Percentiles rank a stretch among this genome's conserved stretches.
Conservation (phyloP, 2,797 vertebrate genomes). For the Muraenolepis orangiensis region DNA sequence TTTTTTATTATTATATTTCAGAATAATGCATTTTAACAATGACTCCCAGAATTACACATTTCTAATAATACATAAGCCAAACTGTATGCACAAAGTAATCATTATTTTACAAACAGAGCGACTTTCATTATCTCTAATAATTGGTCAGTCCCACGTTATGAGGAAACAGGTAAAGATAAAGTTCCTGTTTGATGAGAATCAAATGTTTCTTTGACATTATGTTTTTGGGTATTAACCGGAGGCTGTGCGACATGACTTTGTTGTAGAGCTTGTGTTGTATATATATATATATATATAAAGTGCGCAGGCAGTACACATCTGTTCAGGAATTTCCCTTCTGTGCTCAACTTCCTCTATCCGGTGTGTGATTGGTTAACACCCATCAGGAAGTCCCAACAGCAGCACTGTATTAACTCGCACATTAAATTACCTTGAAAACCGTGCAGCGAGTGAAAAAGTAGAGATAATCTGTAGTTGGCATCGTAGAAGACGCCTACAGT, state of each 20-base stretch:
- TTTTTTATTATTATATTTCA: background rate
- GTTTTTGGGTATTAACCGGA: background rate
- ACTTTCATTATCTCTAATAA: background rate
- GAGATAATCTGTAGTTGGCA: background rate
- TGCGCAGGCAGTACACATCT: slow-evolving; percentile 68
- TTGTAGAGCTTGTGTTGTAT: background rate
- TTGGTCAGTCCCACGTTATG: slow-evolving; percentile 3
- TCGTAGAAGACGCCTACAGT: background rate
- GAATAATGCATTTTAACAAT: background rate
- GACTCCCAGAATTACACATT: background rate
- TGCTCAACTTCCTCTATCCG: slow-evolving; percentile 73
- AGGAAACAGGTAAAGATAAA: background rate
- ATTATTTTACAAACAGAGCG: background rate
- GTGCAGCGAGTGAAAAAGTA: slow-evolving; percentile 3
- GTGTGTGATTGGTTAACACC: slow-evolving; percentile 63
- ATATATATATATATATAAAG: no score
- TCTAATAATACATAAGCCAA: background rate
- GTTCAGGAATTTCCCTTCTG: slow-evolving; percentile 80
- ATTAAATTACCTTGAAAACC: slow-evolving; percentile 65
- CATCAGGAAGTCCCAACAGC: slow-evolving; percentile 67
- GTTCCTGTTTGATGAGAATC: background rate
- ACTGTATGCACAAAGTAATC: background rate
- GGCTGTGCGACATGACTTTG: background rate
- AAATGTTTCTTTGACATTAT: background rate
- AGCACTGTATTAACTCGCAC: slow-evolving; percentile 62